phyloP scores from a whole-genome alignment of 2,113 vertebrate species.

The Rhinoderma darwinii region DNA sequence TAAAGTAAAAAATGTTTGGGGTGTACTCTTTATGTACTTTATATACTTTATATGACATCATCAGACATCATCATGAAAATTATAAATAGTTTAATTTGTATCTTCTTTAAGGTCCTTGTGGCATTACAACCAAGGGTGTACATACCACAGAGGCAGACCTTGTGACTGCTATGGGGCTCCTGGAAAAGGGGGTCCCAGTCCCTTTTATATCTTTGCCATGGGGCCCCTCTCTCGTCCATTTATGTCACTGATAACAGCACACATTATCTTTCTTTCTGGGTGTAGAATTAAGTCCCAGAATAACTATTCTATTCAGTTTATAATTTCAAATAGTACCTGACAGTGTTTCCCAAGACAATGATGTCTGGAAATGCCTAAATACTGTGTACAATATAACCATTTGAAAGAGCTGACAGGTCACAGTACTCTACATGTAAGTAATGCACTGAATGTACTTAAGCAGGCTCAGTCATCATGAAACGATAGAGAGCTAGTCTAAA shows the following conservation, averaged over 20 bases:
- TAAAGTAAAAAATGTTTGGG: too few relatives aligned
- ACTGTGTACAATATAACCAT: constrained; percentile 35
- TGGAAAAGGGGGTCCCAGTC: too few relatives aligned
- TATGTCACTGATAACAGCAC: neutral
- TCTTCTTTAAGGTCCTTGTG: too few relatives aligned
- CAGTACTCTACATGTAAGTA: constrained; percentile 28
- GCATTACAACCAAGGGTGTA: too few relatives aligned
- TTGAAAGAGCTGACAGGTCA: constrained; percentile 30
- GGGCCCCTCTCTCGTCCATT: neutral
- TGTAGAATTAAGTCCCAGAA: constrained; percentile 21
- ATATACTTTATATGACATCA: too few relatives aligned
- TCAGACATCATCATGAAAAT: too few relatives aligned
- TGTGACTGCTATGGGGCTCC: too few relatives aligned
- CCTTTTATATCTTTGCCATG: neutral
- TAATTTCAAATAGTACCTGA: constrained; percentile 33
- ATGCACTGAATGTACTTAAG: constrained; percentile 43
- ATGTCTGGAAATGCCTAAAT: constrained; percentile 35
- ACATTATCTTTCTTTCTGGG: constrained; percentile 10
- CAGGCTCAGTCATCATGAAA: neutral
- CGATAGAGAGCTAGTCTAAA: neutral
- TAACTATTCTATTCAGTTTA: neutral
- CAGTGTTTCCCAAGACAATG: constrained; percentile 43
- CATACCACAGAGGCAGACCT: too few relatives aligned
- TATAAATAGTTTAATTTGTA: too few relatives aligned
- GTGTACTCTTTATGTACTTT: too few relatives aligned